phyloP scores from a whole-genome alignment of 2,113 vertebrate species.

The Gambusia affinis region DNA sequence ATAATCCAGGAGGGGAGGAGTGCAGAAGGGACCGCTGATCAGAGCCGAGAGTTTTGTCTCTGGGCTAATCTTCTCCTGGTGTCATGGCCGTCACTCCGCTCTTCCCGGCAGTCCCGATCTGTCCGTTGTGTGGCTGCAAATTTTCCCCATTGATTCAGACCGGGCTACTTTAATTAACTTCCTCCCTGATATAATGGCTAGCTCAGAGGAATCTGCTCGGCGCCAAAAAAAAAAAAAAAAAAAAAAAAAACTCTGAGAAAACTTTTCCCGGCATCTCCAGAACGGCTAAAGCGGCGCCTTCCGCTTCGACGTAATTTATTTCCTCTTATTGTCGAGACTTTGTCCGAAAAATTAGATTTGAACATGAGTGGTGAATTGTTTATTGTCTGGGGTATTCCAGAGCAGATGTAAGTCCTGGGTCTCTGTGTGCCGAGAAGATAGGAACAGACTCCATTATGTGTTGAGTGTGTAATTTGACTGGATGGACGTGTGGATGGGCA shows the following conservation, averaged over 20 bases:
- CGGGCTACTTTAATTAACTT: constrained; percentile 86
- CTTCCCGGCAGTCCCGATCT: constrained; percentile 67
- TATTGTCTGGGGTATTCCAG: constrained; percentile 80
- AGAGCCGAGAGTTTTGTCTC: constrained; percentile 77
- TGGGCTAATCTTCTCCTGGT: constrained; percentile 78
- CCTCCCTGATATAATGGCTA: constrained; percentile 78
- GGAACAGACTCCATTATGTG: constrained; percentile 72
- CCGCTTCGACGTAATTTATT: constrained; percentile 63
- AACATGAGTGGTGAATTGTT: constrained; percentile 78
- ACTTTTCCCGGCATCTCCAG: constrained; percentile 66
- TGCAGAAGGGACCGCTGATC: constrained; percentile 59
- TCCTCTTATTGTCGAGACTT: constrained; percentile 75
- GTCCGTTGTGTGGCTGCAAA: constrained; percentile 65
- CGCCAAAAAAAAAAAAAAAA: constrained; percentile 67
- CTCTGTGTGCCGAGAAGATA: constrained; percentile 78
- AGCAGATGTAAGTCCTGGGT: constrained; percentile 73
- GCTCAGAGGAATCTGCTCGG: constrained; percentile 76
- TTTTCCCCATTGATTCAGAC: constrained; percentile 80
- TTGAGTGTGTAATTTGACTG: constrained; percentile 71
- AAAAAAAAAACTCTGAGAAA: constrained; percentile 70
- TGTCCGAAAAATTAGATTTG: constrained; percentile 80
- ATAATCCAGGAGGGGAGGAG: constrained; percentile 77
- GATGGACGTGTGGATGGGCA: constrained; percentile 64
- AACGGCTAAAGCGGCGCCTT: constrained; percentile 60
- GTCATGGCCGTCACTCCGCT: constrained; percentile 80